Conservation (phyloP, 2,797 vertebrate genomes). For the Acanthornis magna region DNA sequence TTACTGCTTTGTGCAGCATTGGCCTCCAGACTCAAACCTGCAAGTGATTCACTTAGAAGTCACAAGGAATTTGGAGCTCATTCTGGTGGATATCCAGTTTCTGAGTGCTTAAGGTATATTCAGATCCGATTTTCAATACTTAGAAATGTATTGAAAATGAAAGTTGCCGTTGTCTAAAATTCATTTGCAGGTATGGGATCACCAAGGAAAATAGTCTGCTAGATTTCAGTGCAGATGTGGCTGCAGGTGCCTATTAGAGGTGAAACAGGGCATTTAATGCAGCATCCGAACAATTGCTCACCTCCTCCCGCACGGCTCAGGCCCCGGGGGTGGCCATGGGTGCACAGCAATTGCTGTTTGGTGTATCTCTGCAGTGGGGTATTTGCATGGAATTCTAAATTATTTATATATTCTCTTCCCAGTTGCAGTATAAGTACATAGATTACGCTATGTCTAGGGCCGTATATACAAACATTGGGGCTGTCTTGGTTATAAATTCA, state of each 20-base stretch:
- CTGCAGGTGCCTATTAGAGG: background rate
- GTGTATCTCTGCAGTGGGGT: background rate
- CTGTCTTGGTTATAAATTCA: background rate
- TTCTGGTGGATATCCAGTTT: background rate
- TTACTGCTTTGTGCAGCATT: background rate
- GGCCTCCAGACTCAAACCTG: background rate
- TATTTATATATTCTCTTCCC: background rate
- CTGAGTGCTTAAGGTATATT: background rate
- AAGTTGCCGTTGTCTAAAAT: background rate
- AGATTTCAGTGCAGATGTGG: background rate
- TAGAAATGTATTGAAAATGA: background rate
- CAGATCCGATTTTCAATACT: background rate
- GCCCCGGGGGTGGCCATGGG: accelerated
- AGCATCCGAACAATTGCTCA: accelerated
- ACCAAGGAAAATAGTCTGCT: background rate
- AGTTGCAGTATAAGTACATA: background rate
- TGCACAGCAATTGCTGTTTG: background rate
- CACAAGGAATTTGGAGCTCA: background rate
- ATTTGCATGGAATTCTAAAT: background rate
- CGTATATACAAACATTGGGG: background rate
- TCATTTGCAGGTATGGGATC: background rate
- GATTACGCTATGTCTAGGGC: background rate
- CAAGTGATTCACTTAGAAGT: background rate
- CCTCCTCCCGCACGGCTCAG: accelerated
- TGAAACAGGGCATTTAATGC: accelerated